phyloP scores from a whole-genome alignment of 2,113 vertebrate species.

The Nymphicus hollandicus region DNA sequence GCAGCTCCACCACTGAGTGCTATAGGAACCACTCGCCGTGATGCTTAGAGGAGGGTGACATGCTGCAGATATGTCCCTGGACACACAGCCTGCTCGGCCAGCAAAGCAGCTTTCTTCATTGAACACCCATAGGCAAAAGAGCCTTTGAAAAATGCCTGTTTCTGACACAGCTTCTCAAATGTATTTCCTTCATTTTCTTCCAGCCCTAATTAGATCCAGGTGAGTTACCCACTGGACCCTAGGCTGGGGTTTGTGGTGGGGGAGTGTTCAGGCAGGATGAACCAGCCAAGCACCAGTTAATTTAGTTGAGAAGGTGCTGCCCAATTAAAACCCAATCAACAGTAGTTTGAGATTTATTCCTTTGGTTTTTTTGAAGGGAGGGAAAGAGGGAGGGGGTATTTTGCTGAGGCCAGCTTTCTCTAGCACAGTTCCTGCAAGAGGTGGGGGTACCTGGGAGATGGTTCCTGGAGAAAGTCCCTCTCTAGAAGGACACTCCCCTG shows the following conservation, averaged over 20 bases:
- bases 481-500: not conserved
- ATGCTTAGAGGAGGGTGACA: not conserved
- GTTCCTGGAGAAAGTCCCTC: not conserved
- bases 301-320: not conserved
- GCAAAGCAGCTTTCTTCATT: fast-evolving
- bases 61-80: not conserved
- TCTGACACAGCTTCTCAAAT: not conserved
- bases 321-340: not conserved
- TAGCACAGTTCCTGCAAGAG: not conserved
- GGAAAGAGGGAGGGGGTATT: not conserved
- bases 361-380: not conserved
- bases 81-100: not conserved
- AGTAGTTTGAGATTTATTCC: not conserved
- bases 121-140: not conserved
- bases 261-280: not conserved
- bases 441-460: not conserved
- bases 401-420: not conserved
- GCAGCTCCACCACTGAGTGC: not conserved
- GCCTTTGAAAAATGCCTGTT: not conserved
- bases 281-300: not conserved
- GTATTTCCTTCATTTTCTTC: not conserved
- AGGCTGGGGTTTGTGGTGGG: not conserved
- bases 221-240: not conserved
- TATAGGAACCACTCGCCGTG: fast-evolving
- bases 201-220: not conserved